Conservation (phyloP, 2,797 vertebrate species). For the Mormyrus hasselquistii region DNA sequence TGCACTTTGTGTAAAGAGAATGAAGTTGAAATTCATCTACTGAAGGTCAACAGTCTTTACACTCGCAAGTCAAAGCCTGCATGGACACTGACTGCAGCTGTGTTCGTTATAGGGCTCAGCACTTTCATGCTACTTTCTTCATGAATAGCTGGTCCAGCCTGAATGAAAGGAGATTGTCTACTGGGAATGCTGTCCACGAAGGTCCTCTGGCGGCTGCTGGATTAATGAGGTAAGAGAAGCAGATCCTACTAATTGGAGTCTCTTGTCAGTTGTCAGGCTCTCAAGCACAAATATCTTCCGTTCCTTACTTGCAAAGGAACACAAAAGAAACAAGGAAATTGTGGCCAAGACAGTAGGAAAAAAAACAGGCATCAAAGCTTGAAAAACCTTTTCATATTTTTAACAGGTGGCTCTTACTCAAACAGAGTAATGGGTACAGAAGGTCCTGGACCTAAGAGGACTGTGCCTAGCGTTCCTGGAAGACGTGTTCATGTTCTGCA, state of each 20-base stretch:
- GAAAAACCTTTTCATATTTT: not conserved
- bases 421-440: not conserved
- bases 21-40: not conserved
- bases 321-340: not conserved
- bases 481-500: not conserved
- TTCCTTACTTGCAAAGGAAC: not conserved
- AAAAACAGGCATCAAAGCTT: not conserved
- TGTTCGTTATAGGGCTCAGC: not conserved
- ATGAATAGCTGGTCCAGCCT: not conserved
- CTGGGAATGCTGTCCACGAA: not conserved
- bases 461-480: slow-evolving; percentile 7
- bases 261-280: not conserved
- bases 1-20: not conserved
- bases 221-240: not conserved
- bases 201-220: not conserved
- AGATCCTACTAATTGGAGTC: slow-evolving; percentile 1
- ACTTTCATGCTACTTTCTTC: not conserved
- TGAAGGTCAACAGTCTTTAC: not conserved
- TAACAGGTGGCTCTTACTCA: not conserved
- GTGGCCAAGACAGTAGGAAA: not conserved
- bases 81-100: not conserved
- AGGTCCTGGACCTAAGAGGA: not conserved
- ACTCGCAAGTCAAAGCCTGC: not conserved
- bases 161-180: not conserved
- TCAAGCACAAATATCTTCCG: not conserved